Conservation (phyloP, 2,797 vertebrate genomes). For the Malacoctenus gilli region DNA sequence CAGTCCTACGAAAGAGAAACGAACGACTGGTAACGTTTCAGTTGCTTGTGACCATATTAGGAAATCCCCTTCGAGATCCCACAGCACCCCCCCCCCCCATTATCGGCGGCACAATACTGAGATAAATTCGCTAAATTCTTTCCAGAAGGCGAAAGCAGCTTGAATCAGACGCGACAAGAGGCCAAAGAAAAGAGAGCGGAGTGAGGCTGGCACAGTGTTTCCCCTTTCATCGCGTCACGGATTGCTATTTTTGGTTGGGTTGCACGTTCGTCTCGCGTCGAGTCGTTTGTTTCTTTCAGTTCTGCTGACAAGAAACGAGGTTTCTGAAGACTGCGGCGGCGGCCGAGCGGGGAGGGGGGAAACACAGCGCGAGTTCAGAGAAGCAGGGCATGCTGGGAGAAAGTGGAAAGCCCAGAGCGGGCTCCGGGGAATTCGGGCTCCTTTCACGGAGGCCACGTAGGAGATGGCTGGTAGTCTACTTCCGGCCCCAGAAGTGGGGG, state of each 20-base stretch:
- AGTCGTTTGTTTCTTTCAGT: background rate
- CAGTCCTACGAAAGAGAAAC: no score
- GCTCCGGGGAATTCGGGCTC: conserved; percentile 43
- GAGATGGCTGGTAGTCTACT: conserved; percentile 86
- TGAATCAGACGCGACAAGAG: conserved; percentile 17
- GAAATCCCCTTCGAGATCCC: no score
- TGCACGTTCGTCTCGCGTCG: conserved; percentile 18
- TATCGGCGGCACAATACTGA: conserved; percentile 43
- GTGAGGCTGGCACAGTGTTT: conserved; percentile 41
- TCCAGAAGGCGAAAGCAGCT: conserved; percentile 23
- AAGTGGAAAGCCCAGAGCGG: conserved; percentile 60
- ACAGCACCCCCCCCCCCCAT: no score
- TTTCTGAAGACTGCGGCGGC: no score
- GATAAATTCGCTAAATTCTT: conserved; percentile 35
- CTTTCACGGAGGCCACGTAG: conserved; percentile 48
- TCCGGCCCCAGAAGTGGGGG: conserved; percentile 91
- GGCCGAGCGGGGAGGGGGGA: conserved; percentile 18
- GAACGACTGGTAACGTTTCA: no score
- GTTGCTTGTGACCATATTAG: no score
- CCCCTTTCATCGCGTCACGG: background rate
- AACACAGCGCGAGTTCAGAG: conserved; percentile 30
- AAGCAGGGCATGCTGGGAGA: conserved; percentile 41
- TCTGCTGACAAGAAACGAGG: no score
- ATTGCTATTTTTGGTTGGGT: background rate
- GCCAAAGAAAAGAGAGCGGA: conserved; percentile 7